Conservation (phyloP, 2,113 vertebrate species). For the Mesocricetus auratus region DNA sequence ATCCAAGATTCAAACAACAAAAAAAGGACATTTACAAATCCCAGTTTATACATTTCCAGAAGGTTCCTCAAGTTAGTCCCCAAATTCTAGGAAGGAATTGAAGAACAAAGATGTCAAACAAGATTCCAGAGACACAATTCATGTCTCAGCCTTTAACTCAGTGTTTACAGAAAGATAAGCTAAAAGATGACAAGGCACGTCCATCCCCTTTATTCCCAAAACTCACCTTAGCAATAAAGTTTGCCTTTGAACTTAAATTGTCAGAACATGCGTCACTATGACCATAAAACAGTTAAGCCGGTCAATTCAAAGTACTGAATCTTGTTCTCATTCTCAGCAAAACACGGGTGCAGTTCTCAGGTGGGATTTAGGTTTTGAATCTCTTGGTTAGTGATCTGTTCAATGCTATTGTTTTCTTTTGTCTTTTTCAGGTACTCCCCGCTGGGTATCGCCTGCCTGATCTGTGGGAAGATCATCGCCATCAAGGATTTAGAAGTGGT, state of each 20-base stretch:
- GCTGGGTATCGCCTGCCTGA: constrained; percentile 97
- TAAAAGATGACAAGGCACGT: background rate
- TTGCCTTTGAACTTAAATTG: constrained; percentile 24
- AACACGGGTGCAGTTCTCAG: background rate
- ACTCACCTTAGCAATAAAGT: background rate
- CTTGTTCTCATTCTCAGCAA: background rate
- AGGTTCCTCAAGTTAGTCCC: background rate
- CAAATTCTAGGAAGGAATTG: background rate
- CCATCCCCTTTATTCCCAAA: background rate
- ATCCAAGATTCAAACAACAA: background rate
- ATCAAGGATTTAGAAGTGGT: constrained; percentile 98
- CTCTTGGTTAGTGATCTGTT: background rate
- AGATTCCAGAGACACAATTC: background rate
- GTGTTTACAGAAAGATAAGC: background rate
- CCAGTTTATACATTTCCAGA: background rate
- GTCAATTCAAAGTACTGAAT: constrained; percentile 16
- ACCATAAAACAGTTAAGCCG: background rate
- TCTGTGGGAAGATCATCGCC: constrained; percentile 99
- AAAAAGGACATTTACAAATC: background rate
- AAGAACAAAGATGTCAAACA: background rate
- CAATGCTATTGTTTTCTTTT: background rate
- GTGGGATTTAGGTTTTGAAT: background rate
- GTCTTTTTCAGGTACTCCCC: constrained; percentile 95
- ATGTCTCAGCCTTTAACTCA: background rate
- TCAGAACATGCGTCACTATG: background rate